Evolutionary conservation across 2,888 invertebrate species (phyloP).

Genomic region (Agonum fuliginosum): DNA sequence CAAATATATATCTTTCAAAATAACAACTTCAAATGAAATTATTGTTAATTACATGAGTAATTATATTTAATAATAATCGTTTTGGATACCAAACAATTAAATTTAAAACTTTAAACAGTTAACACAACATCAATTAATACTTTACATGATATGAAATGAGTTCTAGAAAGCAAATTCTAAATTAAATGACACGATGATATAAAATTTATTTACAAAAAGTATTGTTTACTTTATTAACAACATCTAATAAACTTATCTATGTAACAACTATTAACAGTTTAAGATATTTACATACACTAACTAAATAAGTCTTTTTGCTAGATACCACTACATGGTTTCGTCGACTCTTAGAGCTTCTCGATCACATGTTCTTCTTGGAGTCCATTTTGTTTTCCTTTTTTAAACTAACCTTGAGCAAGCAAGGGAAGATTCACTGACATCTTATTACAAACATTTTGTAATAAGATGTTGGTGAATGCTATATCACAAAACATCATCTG

Average conservation of each 20-base stretch:
- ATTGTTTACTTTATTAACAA: slow-evolving; percentile 38
- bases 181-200: slow-evolving; percentile 21
- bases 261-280: slow-evolving; percentile 44
- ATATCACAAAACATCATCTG: slow-evolving; percentile 2
- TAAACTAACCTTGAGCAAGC: not conserved
- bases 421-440: not conserved
- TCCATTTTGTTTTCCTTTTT: not conserved
- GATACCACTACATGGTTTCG: slow-evolving; percentile 2
- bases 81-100: slow-evolving; percentile 59
- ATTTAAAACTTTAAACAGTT: slow-evolving; percentile 27
- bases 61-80: slow-evolving; percentile 43
- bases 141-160: slow-evolving; percentile 28
- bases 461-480: not conserved
- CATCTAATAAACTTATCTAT: slow-evolving; percentile 32
- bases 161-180: slow-evolving; percentile 7
- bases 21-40: slow-evolving; percentile 56
- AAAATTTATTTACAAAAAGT: slow-evolving; percentile 40
- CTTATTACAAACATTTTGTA: not conserved
- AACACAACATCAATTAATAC: slow-evolving; percentile 45
- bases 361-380: not conserved
- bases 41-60: slow-evolving; percentile 52
- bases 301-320: slow-evolving; percentile 9
- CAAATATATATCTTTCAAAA: slow-evolving; percentile 38
- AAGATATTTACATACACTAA: slow-evolving; percentile 16
- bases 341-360: slow-evolving; percentile 4